Evolutionary conservation across 2,888 invertebrate genomes (phyloP), one percentile per base, ranked within the genome.

Genomic region (Thelaira solivaga): DNA sequence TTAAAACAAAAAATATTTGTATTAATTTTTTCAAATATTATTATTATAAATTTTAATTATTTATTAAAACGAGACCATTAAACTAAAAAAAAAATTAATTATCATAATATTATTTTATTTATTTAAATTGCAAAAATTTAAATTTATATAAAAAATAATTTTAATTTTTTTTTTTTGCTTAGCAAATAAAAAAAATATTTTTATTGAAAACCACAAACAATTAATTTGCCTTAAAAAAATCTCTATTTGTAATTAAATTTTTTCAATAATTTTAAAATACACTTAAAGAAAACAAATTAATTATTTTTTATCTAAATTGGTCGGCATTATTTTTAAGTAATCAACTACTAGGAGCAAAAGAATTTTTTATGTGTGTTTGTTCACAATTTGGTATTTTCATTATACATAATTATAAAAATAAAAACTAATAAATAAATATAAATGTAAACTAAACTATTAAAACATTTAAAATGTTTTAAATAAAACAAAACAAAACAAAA

Each of bases 1-100:
- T n/a, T n/a, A n/a, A n/a, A n/a, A n/a, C n/a, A n/a, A n/a, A n/a
- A 67, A 24, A 53, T 55, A 74, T 65, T 47, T 74, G 65, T 78
- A 78, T 65, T 78, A 65, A 53, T 74, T 73, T 69, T 65, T 75
- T 65, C n/a, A n/a, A n/a, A n/a, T n/a, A n/a, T n/a, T n/a, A n/a
- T 68, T 36, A 64, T 55, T 65, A 47, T 72, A 59, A 39, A 57
- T 62, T 61, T 53, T 69, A 61, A 68, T 74, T 76, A 77, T 78
- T 78, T 73, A 78, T 73, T 73, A 68, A 57, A 73, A 67, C 20
- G 39, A 49, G 39, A n/a, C 36, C 24, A 24, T 43, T 7, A 59
- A 62, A 73, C n/a, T 47, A 64, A 64, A 59, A 43, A 45, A 49
- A 31, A 36, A 26, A 16, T 31, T 13, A 47, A 36, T 36, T 10